Percentiles rank a stretch among this genome's conserved stretches.
Evolutionary conservation across 1,140 invertebrate species (phyloP).

Genomic region (Proales similis): DNA sequence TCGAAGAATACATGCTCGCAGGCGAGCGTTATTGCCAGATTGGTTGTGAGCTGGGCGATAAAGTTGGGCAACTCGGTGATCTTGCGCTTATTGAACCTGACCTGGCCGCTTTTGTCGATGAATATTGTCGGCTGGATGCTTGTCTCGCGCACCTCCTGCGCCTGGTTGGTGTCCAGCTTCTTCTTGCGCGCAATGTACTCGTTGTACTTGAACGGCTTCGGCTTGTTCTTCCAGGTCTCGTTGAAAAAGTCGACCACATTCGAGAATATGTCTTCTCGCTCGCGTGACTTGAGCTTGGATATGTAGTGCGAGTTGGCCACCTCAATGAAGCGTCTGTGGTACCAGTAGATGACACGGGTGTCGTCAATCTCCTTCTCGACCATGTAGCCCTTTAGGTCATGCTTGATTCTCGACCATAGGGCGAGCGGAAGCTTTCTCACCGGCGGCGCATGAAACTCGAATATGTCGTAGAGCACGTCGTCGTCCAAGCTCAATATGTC

Average conservation of each 20-base stretch:
- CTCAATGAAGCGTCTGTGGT: constrained; percentile 38
- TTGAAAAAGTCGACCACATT: constrained; percentile 36
- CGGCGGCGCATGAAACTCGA: constrained; percentile 39
- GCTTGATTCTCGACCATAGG: constrained; percentile 62
- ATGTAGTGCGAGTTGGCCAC: constrained; percentile 22
- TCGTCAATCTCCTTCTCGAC: constrained; percentile 59
- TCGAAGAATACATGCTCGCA: constrained; percentile 15
- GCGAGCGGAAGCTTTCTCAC: constrained; percentile 48
- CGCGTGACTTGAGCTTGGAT: not conserved
- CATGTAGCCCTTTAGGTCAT: constrained; percentile 62
- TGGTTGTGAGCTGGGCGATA: not conserved
- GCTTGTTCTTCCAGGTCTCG: constrained; percentile 34
- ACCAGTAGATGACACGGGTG: constrained; percentile 36
- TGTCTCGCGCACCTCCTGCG: not conserved
- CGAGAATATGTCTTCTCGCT: constrained; percentile 1
- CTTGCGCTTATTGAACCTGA: constrained; percentile 32
- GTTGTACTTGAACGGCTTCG: constrained; percentile 27
- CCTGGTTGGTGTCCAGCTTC: not conserved
- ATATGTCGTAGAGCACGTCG: constrained; percentile 46
- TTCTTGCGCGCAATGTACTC: constrained; percentile 25
- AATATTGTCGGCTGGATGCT: constrained; percentile 12
- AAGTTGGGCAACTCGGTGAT: constrained; percentile 5
- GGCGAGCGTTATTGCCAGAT: not conserved
- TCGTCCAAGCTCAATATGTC: constrained; percentile 49
- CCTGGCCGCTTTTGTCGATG: not conserved